Percentiles rank a stretch among this genome's conserved stretches.
phyloP scores from a whole-genome alignment of 2,888 invertebrate species.

The Pomacea canaliculata region DNA sequence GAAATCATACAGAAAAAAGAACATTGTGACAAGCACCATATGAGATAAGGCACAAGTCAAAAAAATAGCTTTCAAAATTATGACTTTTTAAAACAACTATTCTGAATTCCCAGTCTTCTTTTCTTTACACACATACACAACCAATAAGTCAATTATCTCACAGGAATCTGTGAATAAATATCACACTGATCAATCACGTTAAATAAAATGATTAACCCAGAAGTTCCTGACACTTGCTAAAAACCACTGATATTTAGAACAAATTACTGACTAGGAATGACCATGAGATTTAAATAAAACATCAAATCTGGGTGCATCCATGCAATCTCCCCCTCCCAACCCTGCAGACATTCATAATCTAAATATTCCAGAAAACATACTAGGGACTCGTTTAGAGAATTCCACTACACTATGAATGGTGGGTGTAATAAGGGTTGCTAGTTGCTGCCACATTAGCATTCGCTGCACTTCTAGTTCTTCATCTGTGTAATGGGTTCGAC shows the following conservation, averaged over 20 bases:
- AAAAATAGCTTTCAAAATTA: not conserved
- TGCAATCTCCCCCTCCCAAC: too few species aligned
- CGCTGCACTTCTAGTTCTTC: slow-evolving; percentile 77
- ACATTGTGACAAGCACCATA: too few species aligned
- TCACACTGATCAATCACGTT: too few species aligned
- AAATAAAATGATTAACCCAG: too few species aligned
- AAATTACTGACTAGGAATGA: too few species aligned
- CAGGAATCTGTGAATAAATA: too few species aligned
- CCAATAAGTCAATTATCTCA: too few species aligned
- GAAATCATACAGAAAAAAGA: not conserved
- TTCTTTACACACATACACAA: not conserved
- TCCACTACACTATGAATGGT: slow-evolving; percentile 94
- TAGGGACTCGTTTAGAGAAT: slow-evolving; percentile 94
- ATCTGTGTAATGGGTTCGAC: slow-evolving; percentile 49
- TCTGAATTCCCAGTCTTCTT: not conserved
- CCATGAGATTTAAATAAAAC: not conserved
- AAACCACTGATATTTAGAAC: too few species aligned
- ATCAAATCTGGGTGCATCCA: not conserved
- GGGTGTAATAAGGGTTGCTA: slow-evolving; percentile 88
- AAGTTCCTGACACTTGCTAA: too few species aligned
- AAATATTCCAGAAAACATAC: slow-evolving; percentile 52
- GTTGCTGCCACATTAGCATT: slow-evolving; percentile 88
- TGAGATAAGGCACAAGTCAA: too few species aligned
- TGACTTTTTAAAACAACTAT: not conserved
- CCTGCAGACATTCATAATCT: too few species aligned